Percentiles rank a stretch among this genome's conserved stretches.
Evolutionary conservation across 1,140 invertebrate genomes (phyloP).

Genomic region (Drosophila murphyi): DNA sequence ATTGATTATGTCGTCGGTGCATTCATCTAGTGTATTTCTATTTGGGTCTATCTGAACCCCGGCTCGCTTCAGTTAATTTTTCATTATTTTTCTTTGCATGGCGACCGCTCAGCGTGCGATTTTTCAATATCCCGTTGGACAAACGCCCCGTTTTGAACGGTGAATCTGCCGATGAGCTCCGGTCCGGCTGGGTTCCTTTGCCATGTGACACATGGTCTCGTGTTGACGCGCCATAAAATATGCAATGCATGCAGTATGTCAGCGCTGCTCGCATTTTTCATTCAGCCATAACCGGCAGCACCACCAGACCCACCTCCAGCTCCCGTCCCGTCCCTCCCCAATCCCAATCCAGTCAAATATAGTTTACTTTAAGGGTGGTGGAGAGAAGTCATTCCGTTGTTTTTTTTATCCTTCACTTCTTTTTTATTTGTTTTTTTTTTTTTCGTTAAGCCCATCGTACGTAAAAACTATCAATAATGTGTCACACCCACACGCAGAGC

Average conservation of each 20-base stretch:
- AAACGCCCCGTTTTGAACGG: conserved; percentile 61
- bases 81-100: conserved; percentile 39
- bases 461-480: conserved; percentile 78
- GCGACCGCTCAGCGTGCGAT: conserved; percentile 53
- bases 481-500: conserved; percentile 39
- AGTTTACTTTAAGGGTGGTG: conserved; percentile 31
- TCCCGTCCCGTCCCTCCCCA: background rate
- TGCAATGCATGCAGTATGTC: conserved; percentile 81
- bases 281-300: conserved; percentile 10
- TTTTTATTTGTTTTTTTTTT: conserved; percentile 8
- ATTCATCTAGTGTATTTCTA: conserved; percentile 35
- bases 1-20: conserved; percentile 9
- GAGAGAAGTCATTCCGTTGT: conserved; percentile 60
- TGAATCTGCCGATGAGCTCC: background rate
- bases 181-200: conserved; percentile 29
- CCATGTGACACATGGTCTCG: conserved; percentile 79
- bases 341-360: background rate
- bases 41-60: conserved; percentile 28
- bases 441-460: conserved; percentile 67
- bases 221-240: conserved; percentile 81
- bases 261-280: conserved; percentile 47
- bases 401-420: conserved; percentile 30
- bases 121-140: conserved; percentile 75
- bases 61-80: conserved; percentile 50
- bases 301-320: background rate